Evolutionary conservation across 1,140 invertebrate genomes (phyloP).

Genomic region (Parapsyche elsis): DNA sequence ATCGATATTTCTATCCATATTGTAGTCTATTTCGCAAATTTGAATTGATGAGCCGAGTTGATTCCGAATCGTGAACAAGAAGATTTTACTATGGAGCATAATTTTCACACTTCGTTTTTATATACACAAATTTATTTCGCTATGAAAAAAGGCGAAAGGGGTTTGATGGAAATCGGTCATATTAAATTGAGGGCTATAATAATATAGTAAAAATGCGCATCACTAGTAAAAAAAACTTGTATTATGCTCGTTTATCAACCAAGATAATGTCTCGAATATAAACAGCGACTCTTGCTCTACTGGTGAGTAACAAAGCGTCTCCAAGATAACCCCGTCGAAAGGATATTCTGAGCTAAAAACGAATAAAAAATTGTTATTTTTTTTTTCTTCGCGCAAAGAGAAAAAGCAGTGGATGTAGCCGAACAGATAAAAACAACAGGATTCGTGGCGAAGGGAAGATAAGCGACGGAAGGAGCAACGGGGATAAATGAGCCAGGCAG

Average conservation of each 20-base stretch:
- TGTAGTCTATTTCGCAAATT: no score
- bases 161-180: no score
- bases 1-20: no score
- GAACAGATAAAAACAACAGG: conserved; percentile 43
- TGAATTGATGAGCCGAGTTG: no score
- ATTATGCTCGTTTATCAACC: conserved; percentile 50
- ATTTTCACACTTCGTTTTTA: no score
- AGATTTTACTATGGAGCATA: no score
- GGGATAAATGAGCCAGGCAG: conserved; percentile 27
- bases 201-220: not conserved
- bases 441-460: conserved; percentile 38
- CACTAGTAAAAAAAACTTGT: conserved; percentile 35
- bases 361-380: not conserved
- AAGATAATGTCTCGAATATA: conserved; percentile 55
- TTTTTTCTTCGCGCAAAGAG: not conserved
- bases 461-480: conserved; percentile 44
- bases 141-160: no score
- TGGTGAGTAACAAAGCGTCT: conserved; percentile 48
- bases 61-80: no score
- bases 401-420: conserved; percentile 17
- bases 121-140: no score
- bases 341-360: not conserved
- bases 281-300: conserved; percentile 49
- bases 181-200: no score
- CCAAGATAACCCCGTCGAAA: conserved; percentile 46